Percentiles rank a stretch among this genome's conserved stretches.
Conservation (phyloP, 2,113 vertebrate species). For the Strix uralensis region DNA sequence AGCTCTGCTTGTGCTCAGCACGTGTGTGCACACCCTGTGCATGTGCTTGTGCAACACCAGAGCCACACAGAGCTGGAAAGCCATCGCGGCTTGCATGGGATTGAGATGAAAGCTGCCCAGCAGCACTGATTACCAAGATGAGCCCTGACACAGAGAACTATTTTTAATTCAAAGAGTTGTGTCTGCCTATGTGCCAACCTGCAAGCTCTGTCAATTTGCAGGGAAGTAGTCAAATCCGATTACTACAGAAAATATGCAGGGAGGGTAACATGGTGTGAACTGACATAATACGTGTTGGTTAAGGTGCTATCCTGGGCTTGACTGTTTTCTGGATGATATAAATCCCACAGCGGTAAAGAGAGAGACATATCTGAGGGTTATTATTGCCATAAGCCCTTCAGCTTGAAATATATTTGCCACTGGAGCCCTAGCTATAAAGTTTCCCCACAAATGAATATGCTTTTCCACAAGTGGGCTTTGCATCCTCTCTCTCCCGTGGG, state of each 20-base stretch:
- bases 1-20: rapidly evolving
- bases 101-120: not conserved
- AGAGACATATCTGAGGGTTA: not conserved
- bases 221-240: constrained; percentile 13
- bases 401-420: not conserved
- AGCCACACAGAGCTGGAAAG: rapidly evolving
- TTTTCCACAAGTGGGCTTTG: not conserved
- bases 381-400: not conserved
- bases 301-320: not conserved
- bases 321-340: not conserved
- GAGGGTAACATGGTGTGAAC: constrained; percentile 19
- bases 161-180: constrained; percentile 26
- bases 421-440: not conserved
- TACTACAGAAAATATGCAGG: not conserved
- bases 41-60: rapidly evolving
- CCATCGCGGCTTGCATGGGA: rapidly evolving
- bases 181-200: not conserved
- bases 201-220: not conserved
- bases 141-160: not conserved
- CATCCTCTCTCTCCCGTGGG: not conserved
- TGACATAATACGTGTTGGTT: not conserved
- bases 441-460: not conserved
- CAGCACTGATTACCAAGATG: not conserved
- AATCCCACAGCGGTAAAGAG: not conserved
- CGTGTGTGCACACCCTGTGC: rapidly evolving